phyloP scores from a whole-genome alignment of 2,797 vertebrate genomes.

The Pangasius sanitwongsei region DNA sequence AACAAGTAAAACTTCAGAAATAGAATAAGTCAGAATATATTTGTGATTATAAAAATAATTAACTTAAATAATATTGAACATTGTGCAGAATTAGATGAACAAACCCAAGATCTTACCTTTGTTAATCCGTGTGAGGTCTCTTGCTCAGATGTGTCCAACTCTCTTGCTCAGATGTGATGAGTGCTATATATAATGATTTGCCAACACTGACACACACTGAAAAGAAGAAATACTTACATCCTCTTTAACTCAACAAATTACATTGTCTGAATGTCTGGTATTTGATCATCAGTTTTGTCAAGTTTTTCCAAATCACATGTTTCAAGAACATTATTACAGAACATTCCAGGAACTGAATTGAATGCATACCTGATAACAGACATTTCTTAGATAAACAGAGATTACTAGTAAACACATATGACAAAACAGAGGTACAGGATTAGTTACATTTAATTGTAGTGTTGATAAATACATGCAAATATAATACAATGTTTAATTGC shows the following conservation, averaged over 20 bases:
- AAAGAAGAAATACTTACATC: slow-evolving; percentile 18
- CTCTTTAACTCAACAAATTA: neutral
- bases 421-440: neutral
- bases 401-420: neutral
- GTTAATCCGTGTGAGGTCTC: neutral
- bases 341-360: neutral
- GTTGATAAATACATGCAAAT: neutral
- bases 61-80: neutral
- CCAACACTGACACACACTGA: neutral
- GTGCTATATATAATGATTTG: neutral
- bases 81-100: neutral
- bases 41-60: neutral
- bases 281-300: neutral
- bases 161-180: neutral
- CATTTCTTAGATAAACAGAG: neutral
- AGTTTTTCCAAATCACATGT: neutral
- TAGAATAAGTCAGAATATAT: neutral
- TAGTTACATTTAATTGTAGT: neutral
- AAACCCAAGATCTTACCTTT: slow-evolving; percentile 27
- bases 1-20: neutral
- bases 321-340: neutral
- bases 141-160: neutral
- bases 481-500: neutral
- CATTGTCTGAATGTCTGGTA: neutral
- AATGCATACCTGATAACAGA: neutral